Evolutionary conservation across 2,888 invertebrate genomes (phyloP).

Genomic region (Cecidostiba fungosa): DNA sequence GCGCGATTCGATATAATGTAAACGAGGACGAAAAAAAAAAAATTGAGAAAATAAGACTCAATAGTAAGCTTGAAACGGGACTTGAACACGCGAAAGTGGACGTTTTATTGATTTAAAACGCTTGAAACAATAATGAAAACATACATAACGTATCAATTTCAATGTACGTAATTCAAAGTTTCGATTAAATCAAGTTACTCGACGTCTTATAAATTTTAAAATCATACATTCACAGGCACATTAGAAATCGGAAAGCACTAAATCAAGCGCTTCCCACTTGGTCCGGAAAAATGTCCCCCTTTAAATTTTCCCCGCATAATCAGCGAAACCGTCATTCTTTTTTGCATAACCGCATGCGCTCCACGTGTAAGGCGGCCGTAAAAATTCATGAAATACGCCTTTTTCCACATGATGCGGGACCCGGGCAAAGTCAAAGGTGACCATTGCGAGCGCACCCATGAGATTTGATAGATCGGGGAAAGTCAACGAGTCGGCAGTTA

Average conservation of each 20-base stretch:
- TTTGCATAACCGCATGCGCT: conserved; percentile 25
- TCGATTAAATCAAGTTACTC: neutral
- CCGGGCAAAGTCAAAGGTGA: conserved; percentile 43
- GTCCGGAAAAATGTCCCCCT: neutral
- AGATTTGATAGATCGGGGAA: conserved; percentile 73
- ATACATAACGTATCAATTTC: neutral
- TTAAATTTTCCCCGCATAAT: neutral
- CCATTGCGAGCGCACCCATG: conserved; percentile 51
- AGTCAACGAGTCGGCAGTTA: conserved; percentile 67
- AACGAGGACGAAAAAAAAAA: neutral
- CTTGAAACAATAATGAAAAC: neutral
- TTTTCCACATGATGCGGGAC: neutral
- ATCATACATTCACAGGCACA: neutral
- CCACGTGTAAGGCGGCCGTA: neutral
- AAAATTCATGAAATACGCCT: conserved; percentile 13
- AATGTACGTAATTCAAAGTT: neutral
- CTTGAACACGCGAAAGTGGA: neutral
- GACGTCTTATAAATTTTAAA: neutral
- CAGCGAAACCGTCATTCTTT: conserved; percentile 4
- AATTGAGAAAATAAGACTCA: neutral
- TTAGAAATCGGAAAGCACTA: neutral
- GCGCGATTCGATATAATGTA: neutral
- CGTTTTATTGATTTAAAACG: neutral
- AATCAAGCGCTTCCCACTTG: conserved; percentile 1
- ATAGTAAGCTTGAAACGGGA: neutral